Percentiles rank a stretch among this genome's conserved stretches.
phyloP scores from a whole-genome alignment of 2,888 invertebrate species.

The Morinoia aosen region DNA sequence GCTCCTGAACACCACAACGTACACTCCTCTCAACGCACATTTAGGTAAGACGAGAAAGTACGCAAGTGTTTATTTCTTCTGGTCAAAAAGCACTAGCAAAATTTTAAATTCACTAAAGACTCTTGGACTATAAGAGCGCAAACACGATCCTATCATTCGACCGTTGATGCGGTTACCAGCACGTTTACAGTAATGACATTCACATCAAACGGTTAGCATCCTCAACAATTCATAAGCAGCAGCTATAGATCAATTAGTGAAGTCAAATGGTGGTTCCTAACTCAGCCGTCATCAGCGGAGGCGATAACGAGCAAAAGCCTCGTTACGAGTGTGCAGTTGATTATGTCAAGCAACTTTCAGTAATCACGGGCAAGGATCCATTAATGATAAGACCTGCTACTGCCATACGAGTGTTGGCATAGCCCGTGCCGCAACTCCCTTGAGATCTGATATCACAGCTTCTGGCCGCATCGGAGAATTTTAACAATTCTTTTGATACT shows the following conservation, averaged over 20 bases:
- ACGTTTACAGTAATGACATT: background rate
- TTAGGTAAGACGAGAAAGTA: too few relatives aligned
- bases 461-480: too few relatives aligned
- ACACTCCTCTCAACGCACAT: too few relatives aligned
- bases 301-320: conserved; percentile 3
- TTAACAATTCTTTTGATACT: too few relatives aligned
- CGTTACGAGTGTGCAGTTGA: background rate
- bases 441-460: too few relatives aligned
- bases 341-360: background rate
- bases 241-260: background rate
- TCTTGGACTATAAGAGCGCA: background rate
- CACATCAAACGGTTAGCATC: background rate
- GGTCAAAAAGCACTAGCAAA: too few relatives aligned
- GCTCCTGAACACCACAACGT: too few relatives aligned
- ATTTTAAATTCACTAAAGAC: background rate
- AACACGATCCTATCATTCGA: background rate
- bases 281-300: background rate
- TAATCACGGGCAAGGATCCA: background rate
- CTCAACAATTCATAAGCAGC: background rate
- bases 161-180: background rate
- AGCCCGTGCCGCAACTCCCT: background rate
- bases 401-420: background rate
- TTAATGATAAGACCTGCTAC: background rate
- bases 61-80: too few relatives aligned
- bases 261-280: background rate